These are phyloP conservation scores for Nemotelus pantherinus DNA, from an alignment of 2,888 invertebrate species.

Conservation along the genomic window DNA sequence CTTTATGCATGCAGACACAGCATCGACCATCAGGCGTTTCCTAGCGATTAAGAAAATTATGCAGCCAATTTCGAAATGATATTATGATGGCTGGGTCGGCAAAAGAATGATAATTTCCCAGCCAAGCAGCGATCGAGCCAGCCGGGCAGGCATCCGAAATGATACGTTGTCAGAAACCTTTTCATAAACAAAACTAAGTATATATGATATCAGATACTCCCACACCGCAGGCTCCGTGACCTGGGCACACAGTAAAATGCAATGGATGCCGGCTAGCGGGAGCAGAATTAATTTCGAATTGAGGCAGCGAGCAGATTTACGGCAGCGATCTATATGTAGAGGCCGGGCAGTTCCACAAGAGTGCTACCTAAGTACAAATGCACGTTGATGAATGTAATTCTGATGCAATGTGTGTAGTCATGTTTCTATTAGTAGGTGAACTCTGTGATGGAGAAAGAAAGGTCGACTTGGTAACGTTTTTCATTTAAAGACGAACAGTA, in stretches of 20 bases:
- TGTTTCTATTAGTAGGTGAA: not conserved
- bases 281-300: slow-evolving; percentile 25
- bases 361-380: not conserved
- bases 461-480: not conserved
- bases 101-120: slow-evolving; percentile 11
- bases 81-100: not conserved
- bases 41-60: too few relatives aligned
- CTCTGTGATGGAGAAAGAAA: too few relatives aligned
- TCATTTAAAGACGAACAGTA: not conserved
- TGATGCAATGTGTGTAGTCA: too few relatives aligned
- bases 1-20: too few relatives aligned
- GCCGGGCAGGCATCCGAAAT: not conserved
- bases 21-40: too few relatives aligned
- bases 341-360: not conserved
- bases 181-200: slow-evolving; percentile 17
- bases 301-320: slow-evolving; percentile 18
- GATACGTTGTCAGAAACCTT: not conserved
- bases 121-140: not conserved
- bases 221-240: slow-evolving; percentile 31
- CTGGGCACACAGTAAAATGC: slow-evolving; percentile 40
- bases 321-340: not conserved
- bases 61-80: not conserved
- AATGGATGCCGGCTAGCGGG: slow-evolving; percentile 27
- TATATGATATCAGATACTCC: slow-evolving; percentile 27
- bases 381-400: too few relatives aligned